Base-by-base conservation (phyloP, 2,113 vertebrate species). In the Lagenorhynchus albirostris region DNA sequence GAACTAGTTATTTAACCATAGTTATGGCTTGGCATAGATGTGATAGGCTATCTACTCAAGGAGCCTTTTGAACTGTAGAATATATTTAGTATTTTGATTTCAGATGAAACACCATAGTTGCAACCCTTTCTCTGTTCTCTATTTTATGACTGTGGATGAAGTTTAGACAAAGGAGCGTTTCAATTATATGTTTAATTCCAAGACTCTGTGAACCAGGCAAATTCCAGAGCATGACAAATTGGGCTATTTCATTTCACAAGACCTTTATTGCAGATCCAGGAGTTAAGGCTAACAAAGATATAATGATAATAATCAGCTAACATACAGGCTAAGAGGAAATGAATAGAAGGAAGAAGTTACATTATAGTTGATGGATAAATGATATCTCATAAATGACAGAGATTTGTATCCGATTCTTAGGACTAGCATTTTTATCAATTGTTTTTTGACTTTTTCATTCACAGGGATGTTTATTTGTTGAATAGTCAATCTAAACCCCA, bases 391-490 rank as follows among this genome's bases (percentile, higher is more conserved):
- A 96, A 95, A 76, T 68, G 89, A 73, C 33, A 88, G 60, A 67
- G 31, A 38, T 71, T 65, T 29, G 29, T 88, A 53, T 77, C 53
- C 13, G 15, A 55, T 44, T 36, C 21, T 87, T 33, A 95, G 33
- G 38, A 92, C 65, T 62, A 79, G 53, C 26, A 65, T 91, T 94
- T 94, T 95, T 96, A 95, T 90, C 70, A 79, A 63, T 97, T 73
- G 55, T 73, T 96, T 96, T 91, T 94, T 77, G 60, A 68, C 60
- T 67, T 62, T 95, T 93, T 94, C 92, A 94, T 92, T 94, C 62
- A 85, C 47, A 81, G 29, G 44, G 41, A 93, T 96, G 76, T 97
- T 96, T 96, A 97, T 96, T 96, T 97, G 60, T 96, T 97, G 95
- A 95, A 96, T 25, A 85, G 91, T 94, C 89, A 94, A 79, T 82